Conservation (phyloP, 2,113 vertebrate species). For the Turdus rufiventris region DNA sequence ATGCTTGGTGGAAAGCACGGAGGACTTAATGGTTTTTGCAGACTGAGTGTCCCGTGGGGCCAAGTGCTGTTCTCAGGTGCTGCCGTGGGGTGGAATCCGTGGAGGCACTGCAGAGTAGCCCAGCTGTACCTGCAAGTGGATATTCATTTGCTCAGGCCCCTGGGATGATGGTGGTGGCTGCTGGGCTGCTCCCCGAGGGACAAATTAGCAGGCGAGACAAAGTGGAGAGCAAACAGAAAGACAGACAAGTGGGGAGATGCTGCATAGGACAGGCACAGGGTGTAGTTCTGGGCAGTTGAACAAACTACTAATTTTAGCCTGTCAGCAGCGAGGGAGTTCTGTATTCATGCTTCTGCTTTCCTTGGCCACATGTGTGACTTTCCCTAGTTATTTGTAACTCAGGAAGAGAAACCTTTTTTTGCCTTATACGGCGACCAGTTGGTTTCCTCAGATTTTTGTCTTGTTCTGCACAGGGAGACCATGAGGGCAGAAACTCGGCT, state of each 20-base stretch:
- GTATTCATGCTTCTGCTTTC: constrained; percentile 7
- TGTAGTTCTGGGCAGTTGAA: constrained; percentile 26
- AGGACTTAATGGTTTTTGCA: not conserved
- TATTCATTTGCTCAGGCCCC: not conserved
- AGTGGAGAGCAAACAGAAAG: not conserved
- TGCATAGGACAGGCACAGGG: not conserved
- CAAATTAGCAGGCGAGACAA: not conserved
- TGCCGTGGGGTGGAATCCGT: not conserved
- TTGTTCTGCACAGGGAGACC: not conserved
- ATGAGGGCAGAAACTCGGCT: not conserved
- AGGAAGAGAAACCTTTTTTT: constrained; percentile 22
- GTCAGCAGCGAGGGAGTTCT: not conserved
- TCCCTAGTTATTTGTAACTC: constrained; percentile 25
- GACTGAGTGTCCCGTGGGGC: not conserved
- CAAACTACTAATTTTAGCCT: constrained; percentile 53
- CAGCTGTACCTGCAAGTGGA: not conserved
- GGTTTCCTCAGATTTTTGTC: not conserved
- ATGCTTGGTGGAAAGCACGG: not conserved
- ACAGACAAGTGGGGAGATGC: constrained; percentile 11
- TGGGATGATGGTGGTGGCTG: not conserved
- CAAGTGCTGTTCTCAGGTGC: not conserved
- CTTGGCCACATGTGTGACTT: not conserved
- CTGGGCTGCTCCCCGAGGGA: not conserved
- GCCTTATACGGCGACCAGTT: not conserved
- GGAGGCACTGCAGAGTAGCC: not conserved